These are phyloP conservation scores for Ceratothoa steindachneri DNA, from an alignment of 2,888 invertebrate genomes.

Conservation along the genomic window DNA sequence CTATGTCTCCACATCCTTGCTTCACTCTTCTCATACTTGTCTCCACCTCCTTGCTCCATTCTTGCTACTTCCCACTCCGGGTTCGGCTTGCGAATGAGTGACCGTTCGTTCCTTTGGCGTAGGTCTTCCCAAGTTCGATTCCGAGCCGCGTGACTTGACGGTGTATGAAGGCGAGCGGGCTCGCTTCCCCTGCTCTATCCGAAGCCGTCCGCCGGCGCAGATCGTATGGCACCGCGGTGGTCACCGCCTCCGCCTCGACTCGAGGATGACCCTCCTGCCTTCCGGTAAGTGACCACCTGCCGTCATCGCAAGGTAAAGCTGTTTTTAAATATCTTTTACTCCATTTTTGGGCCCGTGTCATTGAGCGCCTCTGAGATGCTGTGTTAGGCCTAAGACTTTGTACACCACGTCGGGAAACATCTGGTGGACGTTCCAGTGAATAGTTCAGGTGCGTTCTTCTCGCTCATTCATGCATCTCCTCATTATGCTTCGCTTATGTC, in stretches of 20 bases:
- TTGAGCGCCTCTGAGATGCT: no score
- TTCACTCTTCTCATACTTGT: not conserved
- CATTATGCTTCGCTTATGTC: no score
- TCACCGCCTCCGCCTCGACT: constrained; percentile 32
- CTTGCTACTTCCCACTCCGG: not conserved
- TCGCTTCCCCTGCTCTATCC: constrained; percentile 36
- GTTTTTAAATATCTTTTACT: no score
- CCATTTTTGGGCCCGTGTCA: no score
- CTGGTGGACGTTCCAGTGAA: no score
- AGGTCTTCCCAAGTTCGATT: constrained; percentile 36
- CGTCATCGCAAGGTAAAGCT: no score
- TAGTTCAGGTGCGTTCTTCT: no score
- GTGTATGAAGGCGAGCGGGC: constrained; percentile 44
- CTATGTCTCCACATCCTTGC: not conserved
- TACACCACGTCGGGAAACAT: no score
- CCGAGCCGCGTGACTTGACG: constrained; percentile 28
- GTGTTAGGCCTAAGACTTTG: not conserved
- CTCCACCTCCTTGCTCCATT: not conserved
- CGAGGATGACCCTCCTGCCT: constrained; percentile 44
- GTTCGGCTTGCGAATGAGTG: no score
- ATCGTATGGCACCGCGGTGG: constrained; percentile 38
- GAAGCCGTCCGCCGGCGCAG: constrained; percentile 19
- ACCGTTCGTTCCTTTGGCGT: no score
- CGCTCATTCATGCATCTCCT: no score
- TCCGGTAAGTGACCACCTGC: constrained; percentile 34